Evolutionary conservation across 2,888 invertebrate species (phyloP).

Genomic region (Apamea crenata): DNA sequence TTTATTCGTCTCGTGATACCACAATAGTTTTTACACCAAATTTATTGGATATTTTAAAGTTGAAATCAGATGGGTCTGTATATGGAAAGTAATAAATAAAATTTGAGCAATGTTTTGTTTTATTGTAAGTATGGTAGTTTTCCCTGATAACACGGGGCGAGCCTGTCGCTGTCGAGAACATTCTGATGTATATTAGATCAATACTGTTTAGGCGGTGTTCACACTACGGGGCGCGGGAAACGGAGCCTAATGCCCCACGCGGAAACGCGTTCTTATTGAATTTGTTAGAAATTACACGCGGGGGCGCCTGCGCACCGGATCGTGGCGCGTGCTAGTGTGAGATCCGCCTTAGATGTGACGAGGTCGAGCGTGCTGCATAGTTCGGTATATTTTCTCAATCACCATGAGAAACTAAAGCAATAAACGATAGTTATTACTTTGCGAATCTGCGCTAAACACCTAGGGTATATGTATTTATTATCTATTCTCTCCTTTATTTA

Average conservation of each 20-base stretch:
- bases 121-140: slow-evolving; percentile 56
- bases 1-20: slow-evolving; percentile 74
- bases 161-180: not conserved
- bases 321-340: too few species aligned
- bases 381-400: too few species aligned
- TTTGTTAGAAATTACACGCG: too few species aligned
- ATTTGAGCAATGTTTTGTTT: slow-evolving; percentile 78
- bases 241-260: too few species aligned
- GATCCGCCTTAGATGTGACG: too few species aligned
- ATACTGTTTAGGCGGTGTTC: not conserved
- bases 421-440: not conserved
- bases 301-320: too few species aligned
- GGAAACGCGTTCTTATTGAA: too few species aligned
- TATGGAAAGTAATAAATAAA: slow-evolving; percentile 85
- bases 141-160: not conserved
- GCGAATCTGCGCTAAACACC: not conserved
- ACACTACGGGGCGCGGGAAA: too few species aligned
- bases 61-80: slow-evolving; percentile 87
- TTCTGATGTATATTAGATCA: not conserved
- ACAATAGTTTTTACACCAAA: slow-evolving; percentile 79
- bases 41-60: slow-evolving; percentile 82
- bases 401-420: too few species aligned
- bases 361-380: not conserved
- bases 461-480: not conserved
- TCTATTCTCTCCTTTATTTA: too few species aligned